Evolutionary conservation across 2,888 invertebrate species (phyloP).

Genomic region (Cheilosia urbana): DNA sequence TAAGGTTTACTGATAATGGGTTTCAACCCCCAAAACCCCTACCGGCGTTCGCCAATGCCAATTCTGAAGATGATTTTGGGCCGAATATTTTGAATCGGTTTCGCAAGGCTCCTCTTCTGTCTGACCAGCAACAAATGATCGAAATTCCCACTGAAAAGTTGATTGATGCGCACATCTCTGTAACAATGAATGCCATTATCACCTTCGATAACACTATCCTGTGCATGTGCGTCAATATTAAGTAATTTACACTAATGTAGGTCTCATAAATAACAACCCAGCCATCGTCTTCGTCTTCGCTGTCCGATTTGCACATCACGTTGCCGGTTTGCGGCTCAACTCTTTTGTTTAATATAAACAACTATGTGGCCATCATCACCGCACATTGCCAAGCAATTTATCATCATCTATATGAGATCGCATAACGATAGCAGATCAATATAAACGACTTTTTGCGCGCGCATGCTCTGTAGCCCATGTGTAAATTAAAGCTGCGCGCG

Average conservation of each 20-base stretch:
- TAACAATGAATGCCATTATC: not conserved
- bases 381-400: slow-evolving; percentile 14
- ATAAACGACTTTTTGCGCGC: slow-evolving; percentile 1
- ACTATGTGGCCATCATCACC: slow-evolving; percentile 24
- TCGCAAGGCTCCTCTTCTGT: too few relatives aligned
- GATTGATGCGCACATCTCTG: too few relatives aligned
- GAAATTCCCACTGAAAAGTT: too few relatives aligned
- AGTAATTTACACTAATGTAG: slow-evolving; percentile 40
- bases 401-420: slow-evolving; percentile 38
- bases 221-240: slow-evolving; percentile 5
- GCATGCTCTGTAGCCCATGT: slow-evolving; percentile 5
- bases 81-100: too few relatives aligned
- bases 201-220: not conserved
- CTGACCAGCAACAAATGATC: too few relatives aligned
- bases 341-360: slow-evolving; percentile 49
- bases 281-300: not conserved
- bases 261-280: slow-evolving; percentile 29
- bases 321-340: slow-evolving; percentile 54
- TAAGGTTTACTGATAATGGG: too few relatives aligned
- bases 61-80: too few relatives aligned
- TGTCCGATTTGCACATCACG: slow-evolving; percentile 22
- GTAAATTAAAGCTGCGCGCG: slow-evolving; percentile 29
- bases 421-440: slow-evolving; percentile 57
- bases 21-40: too few relatives aligned
- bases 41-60: too few relatives aligned